Conservation (phyloP, 1,140 invertebrate genomes). For the Euborellia annulipes region DNA sequence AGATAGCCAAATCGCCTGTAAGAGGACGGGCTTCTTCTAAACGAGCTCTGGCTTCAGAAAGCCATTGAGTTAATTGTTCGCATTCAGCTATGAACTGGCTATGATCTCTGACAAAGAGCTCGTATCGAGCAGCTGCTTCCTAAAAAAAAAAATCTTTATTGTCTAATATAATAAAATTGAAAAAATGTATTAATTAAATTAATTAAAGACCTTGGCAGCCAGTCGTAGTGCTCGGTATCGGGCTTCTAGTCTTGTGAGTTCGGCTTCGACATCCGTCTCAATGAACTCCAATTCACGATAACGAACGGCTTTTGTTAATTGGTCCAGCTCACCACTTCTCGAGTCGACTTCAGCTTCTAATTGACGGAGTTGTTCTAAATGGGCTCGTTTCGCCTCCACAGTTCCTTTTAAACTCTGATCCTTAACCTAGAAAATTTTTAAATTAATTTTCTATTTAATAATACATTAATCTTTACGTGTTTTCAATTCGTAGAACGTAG, state of each 20-base stretch:
- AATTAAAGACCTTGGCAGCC: slow-evolving; percentile 38
- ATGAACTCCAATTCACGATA: slow-evolving; percentile 38
- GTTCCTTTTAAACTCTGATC: slow-evolving; percentile 81
- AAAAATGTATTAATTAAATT: background rate
- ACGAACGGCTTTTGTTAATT: slow-evolving; percentile 34
- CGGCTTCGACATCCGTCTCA: slow-evolving; percentile 56
- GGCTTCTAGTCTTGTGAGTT: slow-evolving; percentile 62
- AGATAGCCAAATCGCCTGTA: slow-evolving; percentile 65
- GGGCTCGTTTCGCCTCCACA: slow-evolving; percentile 59
- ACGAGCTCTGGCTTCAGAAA: slow-evolving; percentile 50
- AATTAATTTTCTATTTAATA: too few relatives aligned
- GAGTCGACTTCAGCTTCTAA: slow-evolving; percentile 52
- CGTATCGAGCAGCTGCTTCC: slow-evolving; percentile 60
- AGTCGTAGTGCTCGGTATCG: slow-evolving; percentile 76
- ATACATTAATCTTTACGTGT: too few relatives aligned
- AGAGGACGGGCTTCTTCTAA: slow-evolving; percentile 66
- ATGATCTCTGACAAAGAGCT: slow-evolving; percentile 74
- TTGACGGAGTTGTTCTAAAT: slow-evolving; percentile 61
- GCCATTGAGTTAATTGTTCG: slow-evolving; percentile 54
- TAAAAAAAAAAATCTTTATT: slow-evolving; percentile 11
- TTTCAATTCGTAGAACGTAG: too few relatives aligned
- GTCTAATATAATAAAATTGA: slow-evolving; percentile 1
- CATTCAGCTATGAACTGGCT: slow-evolving; percentile 63
- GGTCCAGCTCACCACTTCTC: slow-evolving; percentile 53
- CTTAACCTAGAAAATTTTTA: slow-evolving; percentile 40